phyloP scores from a whole-genome alignment of 1,140 invertebrate genomes.

The Riptortus pedestris region DNA sequence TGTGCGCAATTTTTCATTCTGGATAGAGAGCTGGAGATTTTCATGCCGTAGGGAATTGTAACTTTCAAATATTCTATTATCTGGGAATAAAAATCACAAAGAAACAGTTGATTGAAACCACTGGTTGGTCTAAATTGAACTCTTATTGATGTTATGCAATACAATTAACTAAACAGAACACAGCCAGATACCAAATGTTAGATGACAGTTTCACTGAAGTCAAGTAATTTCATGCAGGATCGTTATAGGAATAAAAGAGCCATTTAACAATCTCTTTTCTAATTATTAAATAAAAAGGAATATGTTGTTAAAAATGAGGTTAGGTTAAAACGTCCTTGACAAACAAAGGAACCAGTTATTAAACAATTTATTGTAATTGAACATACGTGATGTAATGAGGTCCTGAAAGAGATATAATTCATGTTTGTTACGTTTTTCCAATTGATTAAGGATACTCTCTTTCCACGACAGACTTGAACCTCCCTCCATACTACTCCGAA shows the following conservation, averaged over 20 bases:
- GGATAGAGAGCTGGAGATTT: slow-evolving; percentile 70
- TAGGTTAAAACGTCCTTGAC: slow-evolving; percentile 9
- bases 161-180: not conserved
- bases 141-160: not conserved
- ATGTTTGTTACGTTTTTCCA: slow-evolving; percentile 46
- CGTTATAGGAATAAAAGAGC: not conserved
- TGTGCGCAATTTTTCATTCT: slow-evolving; percentile 67
- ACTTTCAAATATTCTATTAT: slow-evolving; percentile 77
- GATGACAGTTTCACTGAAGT: slow-evolving; percentile 1
- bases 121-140: slow-evolving; percentile 1
- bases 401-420: slow-evolving; percentile 50
- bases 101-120: slow-evolving; percentile 11
- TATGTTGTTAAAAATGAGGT: not conserved
- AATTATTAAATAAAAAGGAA: not conserved
- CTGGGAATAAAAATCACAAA: slow-evolving; percentile 50
- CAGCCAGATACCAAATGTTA: not conserved
- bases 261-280: not conserved
- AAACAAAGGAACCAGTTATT: not conserved
- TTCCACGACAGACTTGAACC: slow-evolving; percentile 39
- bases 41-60: slow-evolving; percentile 63
- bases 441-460: slow-evolving; percentile 43
- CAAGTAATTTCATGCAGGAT: not conserved
- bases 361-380: not conserved
- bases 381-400: slow-evolving; percentile 50
- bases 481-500: slow-evolving; percentile 1